Percentiles rank a stretch among this genome's conserved stretches.
These are phyloP conservation scores for Gyps fulvus DNA, from an alignment of 2,113 vertebrate species.

Conservation along the genomic window DNA sequence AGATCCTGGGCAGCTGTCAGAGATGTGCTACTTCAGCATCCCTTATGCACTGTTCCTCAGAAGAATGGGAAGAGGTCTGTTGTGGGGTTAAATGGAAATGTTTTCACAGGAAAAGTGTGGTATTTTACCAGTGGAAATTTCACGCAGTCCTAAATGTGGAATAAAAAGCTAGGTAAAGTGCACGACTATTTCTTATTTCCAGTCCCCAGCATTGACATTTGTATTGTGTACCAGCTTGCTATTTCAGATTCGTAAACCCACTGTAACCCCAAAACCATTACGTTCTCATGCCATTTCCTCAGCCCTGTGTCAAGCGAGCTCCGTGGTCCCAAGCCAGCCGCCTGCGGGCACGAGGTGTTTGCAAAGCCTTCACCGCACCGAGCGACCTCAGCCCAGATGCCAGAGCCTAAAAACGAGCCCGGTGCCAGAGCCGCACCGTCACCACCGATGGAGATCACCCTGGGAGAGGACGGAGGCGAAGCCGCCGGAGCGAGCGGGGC, in stretches of 20 bases:
- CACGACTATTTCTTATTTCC: neutral
- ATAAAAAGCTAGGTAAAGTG: neutral
- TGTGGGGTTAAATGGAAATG: neutral
- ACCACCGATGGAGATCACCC: neutral
- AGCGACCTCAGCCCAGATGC: neutral
- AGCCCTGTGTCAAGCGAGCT: neutral
- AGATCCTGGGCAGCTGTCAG: neutral
- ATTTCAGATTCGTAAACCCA: neutral
- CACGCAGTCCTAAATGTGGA: neutral
- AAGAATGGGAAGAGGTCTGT: neutral
- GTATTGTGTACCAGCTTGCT: neutral
- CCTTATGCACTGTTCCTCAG: neutral
- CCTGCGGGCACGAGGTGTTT: neutral
- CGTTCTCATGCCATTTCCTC: neutral
- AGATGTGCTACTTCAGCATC: neutral
- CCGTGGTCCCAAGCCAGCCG: fast-evolving
- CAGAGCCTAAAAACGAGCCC: neutral
- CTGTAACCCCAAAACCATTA: neutral
- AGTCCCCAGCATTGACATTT: neutral
- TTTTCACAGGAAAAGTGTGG: neutral
- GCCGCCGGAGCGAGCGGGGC: neutral
- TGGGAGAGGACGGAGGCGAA: neutral
- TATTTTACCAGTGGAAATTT: neutral
- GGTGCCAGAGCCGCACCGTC: neutral
- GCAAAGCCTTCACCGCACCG: neutral